Percentiles rank a stretch among this genome's conserved stretches.
These are phyloP conservation scores for Palythoa grandis DNA, from an alignment of 92 coral and sea anemone genomes.

Conservation along the genomic window DNA sequence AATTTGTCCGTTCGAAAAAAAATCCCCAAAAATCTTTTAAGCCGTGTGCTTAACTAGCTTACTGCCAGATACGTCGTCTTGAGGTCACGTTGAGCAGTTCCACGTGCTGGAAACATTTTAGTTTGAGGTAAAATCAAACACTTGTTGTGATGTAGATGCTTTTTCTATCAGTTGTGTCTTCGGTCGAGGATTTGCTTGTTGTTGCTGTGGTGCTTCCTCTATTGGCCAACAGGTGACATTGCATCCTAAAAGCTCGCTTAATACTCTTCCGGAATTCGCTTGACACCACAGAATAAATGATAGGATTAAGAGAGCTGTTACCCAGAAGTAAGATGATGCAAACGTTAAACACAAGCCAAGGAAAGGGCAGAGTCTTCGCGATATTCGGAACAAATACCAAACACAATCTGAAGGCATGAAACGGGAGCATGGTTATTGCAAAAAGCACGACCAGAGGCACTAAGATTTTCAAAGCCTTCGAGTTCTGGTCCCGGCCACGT, in stretches of 20 bases:
- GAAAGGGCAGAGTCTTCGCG: constrained; percentile 50
- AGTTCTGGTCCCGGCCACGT: constrained; percentile 56
- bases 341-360: constrained; percentile 74
- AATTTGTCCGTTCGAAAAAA: no score
- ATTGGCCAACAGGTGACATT: constrained; percentile 48
- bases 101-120: not conserved
- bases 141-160: not conserved
- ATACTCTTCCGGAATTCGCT: constrained; percentile 83
- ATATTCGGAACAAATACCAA: constrained; percentile 51
- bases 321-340: constrained; percentile 69
- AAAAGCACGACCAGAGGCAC: constrained; percentile 85
- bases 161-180: not conserved
- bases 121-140: not conserved
- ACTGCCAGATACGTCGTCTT: no score
- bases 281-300: constrained; percentile 92
- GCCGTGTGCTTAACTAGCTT: no score
- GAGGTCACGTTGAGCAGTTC: not conserved
- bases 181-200: not conserved
- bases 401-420: constrained; percentile 77
- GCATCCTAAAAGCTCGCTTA: constrained; percentile 73
- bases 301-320: constrained; percentile 89
- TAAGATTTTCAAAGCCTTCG: constrained; percentile 87
- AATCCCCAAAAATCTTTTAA: no score
- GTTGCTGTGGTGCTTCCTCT: no score
- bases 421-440: constrained; percentile 91